A percentile compares a stretch with the other conserved stretches of the same genome.
Conservation (phyloP, 2,888 invertebrate species). For the Diplazon laetatorius region DNA sequence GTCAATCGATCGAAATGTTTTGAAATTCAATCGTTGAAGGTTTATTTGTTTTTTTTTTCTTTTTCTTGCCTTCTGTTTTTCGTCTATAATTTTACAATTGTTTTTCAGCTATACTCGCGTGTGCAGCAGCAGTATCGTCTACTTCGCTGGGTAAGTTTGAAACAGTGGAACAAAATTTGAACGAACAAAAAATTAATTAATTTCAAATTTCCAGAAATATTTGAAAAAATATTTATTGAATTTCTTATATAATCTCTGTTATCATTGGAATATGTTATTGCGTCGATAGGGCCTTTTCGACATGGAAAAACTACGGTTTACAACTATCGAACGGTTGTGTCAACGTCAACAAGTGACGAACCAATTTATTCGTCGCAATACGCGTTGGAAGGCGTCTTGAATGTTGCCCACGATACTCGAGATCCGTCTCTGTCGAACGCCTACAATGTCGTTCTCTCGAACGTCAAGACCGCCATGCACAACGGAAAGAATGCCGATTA, state of each 20-base stretch:
- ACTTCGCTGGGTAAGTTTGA: not conserved
- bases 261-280: not conserved
- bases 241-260: too few relatives aligned
- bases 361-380: conserved; percentile 77
- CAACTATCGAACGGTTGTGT: conserved; percentile 78
- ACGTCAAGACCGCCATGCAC: conserved; percentile 76
- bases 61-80: not conserved
- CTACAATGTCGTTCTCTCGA: conserved; percentile 73
- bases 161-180: not conserved
- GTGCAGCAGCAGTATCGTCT: not conserved
- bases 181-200: not conserved
- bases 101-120: not conserved
- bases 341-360: conserved; percentile 79
- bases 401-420: conserved; percentile 72
- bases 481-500: conserved; percentile 73
- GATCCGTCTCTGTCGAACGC: conserved; percentile 71
- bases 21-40: too few relatives aligned
- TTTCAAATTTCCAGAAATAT: not conserved
- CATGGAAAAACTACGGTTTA: conserved; percentile 83
- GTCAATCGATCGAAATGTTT: too few relatives aligned
- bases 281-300: conserved; percentile 77
- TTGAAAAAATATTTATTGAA: not conserved
- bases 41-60: not conserved
- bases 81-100: not conserved
- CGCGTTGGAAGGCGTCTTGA: conserved; percentile 77